Evolutionary conservation across 2,797 vertebrate species (phyloP), one percentile per base, ranked within the genome.

Genomic region (Lemur catta): DNA sequence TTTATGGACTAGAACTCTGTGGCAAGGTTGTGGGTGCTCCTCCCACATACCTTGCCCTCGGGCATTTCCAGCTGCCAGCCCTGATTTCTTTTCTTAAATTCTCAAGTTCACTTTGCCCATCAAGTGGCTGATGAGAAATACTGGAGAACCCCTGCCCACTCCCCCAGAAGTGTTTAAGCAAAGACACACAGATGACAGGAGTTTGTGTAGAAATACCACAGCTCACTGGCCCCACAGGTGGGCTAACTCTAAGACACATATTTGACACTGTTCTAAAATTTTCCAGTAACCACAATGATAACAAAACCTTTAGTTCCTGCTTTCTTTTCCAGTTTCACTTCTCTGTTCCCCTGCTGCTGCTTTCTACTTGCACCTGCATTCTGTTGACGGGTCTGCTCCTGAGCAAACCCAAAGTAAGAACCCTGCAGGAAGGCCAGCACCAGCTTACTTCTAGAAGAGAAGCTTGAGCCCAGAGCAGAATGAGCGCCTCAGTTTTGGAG

Each of bases 401-500:
- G 69, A 50, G 59, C 17, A n/a, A 78, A 72, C 30, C 9, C 26
- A 74, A 24, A 15, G 35, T 46, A 14, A 79, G 11, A 41, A 28
- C 13, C 14, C 63, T 20, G 59, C 48, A 52, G 28, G 22, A 28
- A 30, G 33, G 2, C 28, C 46, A 57, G 24, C 0, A 1, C 55
- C 55, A 57, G 1, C 38, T 48, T 18, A 17, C 18, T 2, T n/a
- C 12, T 41, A 61, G 69, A 71, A 71, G 55, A 8, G 24, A 28
- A 14, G 2, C 4, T 24, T 10, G 59, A 84, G 20, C 8, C 11
- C 9, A 15, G 0, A 18, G 41, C 0, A 4, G 20, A 38, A 6
- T 24, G 7, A n/a, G 15, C 13, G 15, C 3, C 46, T 82, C 15
- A 1, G 35, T 46, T 30, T 41, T 28, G 26, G 46, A 14, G 18